Conservation (phyloP, 2,888 invertebrate species). For the Drosophila mettleri region DNA sequence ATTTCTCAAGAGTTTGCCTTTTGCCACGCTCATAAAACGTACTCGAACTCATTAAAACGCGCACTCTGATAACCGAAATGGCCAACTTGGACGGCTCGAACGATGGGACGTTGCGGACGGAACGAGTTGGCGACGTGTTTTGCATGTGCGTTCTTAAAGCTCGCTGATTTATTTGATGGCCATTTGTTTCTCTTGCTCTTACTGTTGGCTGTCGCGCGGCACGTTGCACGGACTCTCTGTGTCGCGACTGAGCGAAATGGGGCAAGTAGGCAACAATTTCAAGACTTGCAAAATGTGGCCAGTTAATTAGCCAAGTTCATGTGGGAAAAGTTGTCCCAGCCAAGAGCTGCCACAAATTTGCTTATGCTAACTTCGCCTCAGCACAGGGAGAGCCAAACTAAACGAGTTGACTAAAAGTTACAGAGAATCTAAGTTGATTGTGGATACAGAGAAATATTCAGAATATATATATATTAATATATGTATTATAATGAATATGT, state of each 20-base stretch:
- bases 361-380: constrained; percentile 6
- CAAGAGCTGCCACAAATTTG: constrained; percentile 6
- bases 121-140: constrained; percentile 63
- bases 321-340: constrained; percentile 48
- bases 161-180: constrained; percentile 75
- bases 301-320: constrained; percentile 63
- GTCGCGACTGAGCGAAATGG: constrained; percentile 39
- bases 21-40: constrained; percentile 76
- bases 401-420: neutral
- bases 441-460: neutral
- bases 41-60: constrained; percentile 80
- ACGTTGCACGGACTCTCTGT: constrained; percentile 47
- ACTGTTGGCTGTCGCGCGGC: constrained; percentile 16
- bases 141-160: constrained; percentile 69
- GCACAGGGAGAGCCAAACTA: neutral
- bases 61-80: constrained; percentile 79
- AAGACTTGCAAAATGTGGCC: constrained; percentile 38
- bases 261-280: constrained; percentile 47
- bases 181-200: constrained; percentile 22
- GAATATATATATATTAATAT: neutral
- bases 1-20: constrained; percentile 67
- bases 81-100: constrained; percentile 38
- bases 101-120: constrained; percentile 22
- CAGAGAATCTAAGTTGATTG: neutral
- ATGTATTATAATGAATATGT: too few species aligned